Conservation (phyloP, 2,888 invertebrate species). For the Coremacera marginata region DNA sequence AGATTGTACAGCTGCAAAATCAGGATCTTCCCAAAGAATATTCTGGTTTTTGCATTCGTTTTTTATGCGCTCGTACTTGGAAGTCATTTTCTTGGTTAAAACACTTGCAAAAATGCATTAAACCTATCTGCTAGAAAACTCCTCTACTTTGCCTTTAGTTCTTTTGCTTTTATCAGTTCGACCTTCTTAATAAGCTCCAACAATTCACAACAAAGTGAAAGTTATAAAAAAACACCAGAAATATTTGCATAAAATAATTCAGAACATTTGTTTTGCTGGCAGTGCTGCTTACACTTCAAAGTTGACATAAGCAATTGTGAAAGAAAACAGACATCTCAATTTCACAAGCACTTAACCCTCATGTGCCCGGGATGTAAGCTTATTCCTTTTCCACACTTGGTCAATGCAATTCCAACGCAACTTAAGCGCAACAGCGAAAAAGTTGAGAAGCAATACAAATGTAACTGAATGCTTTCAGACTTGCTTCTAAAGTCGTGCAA, state of each 20-base stretch:
- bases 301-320: too few species aligned
- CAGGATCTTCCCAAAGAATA: constrained; percentile 90
- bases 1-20: constrained; percentile 88
- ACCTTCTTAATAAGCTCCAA: constrained; percentile 26
- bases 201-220: constrained; percentile 44
- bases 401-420: too few species aligned
- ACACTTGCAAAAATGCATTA: constrained; percentile 25
- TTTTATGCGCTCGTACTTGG: constrained; percentile 83
- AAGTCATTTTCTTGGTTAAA: constrained; percentile 59
- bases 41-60: constrained; percentile 83
- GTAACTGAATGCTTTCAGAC: too few species aligned
- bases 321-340: too few species aligned
- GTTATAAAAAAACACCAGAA: constrained; percentile 35
- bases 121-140: not conserved
- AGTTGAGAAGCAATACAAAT: too few species aligned
- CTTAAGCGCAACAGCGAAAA: too few species aligned
- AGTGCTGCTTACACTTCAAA: not conserved
- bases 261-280: not conserved
- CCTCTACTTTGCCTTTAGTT: not conserved
- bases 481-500: too few species aligned
- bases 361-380: too few species aligned
- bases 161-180: constrained; percentile 18
- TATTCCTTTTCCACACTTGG: too few species aligned
- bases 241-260: not conserved
- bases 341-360: too few species aligned